Percentiles rank a stretch among this genome's conserved stretches.
Evolutionary conservation across 2,113 vertebrate genomes (phyloP).

Genomic region (Fregata magnificens): DNA sequence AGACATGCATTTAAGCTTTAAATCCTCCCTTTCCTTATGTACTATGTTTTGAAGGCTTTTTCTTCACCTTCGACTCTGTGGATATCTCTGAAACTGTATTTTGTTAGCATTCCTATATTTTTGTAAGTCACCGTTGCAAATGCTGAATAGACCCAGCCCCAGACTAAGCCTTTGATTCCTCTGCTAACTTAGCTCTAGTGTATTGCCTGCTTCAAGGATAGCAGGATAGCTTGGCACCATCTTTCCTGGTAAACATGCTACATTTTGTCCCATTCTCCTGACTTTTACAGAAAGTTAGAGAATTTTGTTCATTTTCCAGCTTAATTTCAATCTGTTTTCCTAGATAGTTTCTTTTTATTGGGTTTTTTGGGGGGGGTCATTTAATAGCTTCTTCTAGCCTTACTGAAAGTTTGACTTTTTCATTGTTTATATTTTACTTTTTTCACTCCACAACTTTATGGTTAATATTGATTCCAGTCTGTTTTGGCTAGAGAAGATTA

Average conservation of each 20-base stretch:
- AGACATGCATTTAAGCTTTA: neutral
- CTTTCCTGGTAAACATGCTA: neutral
- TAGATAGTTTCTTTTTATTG: neutral
- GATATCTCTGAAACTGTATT: neutral
- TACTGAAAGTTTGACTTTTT: neutral
- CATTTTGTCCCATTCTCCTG: neutral
- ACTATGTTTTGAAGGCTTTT: neutral
- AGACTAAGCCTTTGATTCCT: neutral
- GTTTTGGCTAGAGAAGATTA: neutral
- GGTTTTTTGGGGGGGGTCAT: neutral
- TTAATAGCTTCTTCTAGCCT: neutral
- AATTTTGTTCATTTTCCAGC: neutral
- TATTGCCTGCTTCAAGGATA: neutral
- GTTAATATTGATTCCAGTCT: neutral
- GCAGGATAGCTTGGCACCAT: neutral
- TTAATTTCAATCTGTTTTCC: neutral
- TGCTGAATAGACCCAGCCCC: neutral
- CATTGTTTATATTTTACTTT: neutral
- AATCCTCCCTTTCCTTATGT: neutral
- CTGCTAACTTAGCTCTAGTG: neutral
- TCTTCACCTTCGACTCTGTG: neutral
- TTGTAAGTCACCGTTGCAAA: neutral
- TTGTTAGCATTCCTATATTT: neutral
- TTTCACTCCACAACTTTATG: neutral
- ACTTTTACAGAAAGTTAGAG: neutral